Evolutionary conservation across 2,113 vertebrate species (phyloP).

Genomic region (Siniperca chuatsi): DNA sequence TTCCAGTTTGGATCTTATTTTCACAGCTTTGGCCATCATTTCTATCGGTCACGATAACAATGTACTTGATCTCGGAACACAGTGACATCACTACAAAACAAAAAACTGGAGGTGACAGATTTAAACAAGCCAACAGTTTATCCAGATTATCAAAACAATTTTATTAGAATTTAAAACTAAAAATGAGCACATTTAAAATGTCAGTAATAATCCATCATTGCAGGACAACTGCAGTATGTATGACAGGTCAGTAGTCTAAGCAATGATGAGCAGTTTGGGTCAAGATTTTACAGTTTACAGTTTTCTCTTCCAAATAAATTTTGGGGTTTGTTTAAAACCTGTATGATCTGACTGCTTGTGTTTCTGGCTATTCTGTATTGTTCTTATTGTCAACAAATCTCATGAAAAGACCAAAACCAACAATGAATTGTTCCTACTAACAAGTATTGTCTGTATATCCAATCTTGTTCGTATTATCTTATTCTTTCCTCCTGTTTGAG

Average conservation of each 20-base stretch:
- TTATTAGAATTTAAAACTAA: background rate
- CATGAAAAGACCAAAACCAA: background rate
- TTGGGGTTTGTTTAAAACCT: background rate
- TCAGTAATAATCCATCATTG: background rate
- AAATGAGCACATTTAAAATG: background rate
- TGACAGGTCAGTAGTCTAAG: background rate
- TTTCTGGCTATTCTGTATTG: background rate
- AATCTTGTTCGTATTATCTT: too few relatives aligned
- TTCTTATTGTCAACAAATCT: too few relatives aligned
- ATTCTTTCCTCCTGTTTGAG: background rate
- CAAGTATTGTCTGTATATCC: background rate
- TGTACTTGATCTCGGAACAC: background rate
- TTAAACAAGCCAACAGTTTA: background rate
- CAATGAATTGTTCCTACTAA: too few relatives aligned
- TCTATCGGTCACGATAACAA: background rate
- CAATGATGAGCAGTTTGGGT: background rate
- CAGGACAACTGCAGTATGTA: background rate
- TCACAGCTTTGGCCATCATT: background rate
- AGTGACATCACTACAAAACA: background rate
- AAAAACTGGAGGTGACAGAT: too few relatives aligned
- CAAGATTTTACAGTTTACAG: too few relatives aligned
- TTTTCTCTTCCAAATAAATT: too few relatives aligned
- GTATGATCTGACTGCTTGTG: background rate
- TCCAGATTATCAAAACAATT: background rate
- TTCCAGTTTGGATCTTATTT: background rate